Base-by-base conservation (phyloP, 2,113 vertebrate species). In the Periophthalmodon schlosseri region DNA sequence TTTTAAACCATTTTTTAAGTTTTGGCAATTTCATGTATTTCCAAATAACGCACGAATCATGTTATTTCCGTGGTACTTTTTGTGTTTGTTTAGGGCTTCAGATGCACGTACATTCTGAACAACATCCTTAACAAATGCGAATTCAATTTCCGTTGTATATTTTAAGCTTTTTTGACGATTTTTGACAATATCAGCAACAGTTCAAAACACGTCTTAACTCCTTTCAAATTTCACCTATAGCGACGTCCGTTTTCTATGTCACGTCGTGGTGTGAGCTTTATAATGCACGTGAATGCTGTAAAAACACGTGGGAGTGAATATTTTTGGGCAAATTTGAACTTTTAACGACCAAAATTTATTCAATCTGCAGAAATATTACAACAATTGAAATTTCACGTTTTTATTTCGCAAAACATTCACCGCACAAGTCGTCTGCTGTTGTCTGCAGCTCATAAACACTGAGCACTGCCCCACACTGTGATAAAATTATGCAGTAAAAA, bases 401-500 rank as follows among this genome's bases (percentile, higher is more conserved):
- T 56, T 21, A 5, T 9, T 56, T 16, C 50, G 16, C 2, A 16
- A 28, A 1, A 33, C 5, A 18, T 18, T 33, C 16, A 18, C 2
- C 14, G 34, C 60, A 34, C 2, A 24, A 13, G 33, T 33, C 7
- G 54, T 9, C 5, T 5, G 24, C 16, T 36, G 15, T 64, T 34
- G 58, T 33, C 2, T n/a, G 13, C 12, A n/a, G 63, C 20, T 65
- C 34, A 21, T 44, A 65, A 65, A 65, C 34, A 20, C n/a, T 5
- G 34, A 65, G 5, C 63, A n/a, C 33, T 8, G 34, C 63, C 33
- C 16, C 60, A 65, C 18, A 18, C 34, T 65, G 63, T 3, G 18
- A 44, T 39, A 13, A 44, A 39, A 65, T 39, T 65, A 65, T 65
- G 63, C 34, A 39, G 33, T 65, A 39, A 39, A 39, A 65, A 65